phyloP scores from a whole-genome alignment of 2,113 vertebrate genomes.

The Danionella cerebrum region DNA sequence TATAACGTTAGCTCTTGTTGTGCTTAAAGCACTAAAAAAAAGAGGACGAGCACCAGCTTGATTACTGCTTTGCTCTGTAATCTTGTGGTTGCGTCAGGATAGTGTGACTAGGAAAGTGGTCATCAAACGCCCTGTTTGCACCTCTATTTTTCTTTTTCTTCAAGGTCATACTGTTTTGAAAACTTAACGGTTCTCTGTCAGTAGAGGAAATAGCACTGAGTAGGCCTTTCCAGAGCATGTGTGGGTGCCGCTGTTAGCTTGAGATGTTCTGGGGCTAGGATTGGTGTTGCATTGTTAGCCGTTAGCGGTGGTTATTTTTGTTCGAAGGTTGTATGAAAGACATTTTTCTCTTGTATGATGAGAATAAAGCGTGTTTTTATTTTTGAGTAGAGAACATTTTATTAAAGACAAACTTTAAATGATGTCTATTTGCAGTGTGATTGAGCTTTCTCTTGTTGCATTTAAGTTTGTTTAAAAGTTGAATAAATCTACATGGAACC shows the following conservation, averaged over 20 bases:
- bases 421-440: conserved; percentile 60
- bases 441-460: conserved; percentile 65
- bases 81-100: neutral
- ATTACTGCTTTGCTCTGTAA: neutral
- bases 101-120: no score
- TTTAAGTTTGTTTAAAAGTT: conserved; percentile 50
- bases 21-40: neutral
- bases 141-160: neutral
- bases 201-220: conserved; percentile 24
- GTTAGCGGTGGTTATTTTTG: conserved; percentile 19
- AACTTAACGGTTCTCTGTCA: neutral
- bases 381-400: conserved; percentile 48
- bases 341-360: conserved; percentile 32
- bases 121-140: neutral
- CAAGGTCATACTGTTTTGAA: neutral
- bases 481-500: conserved; percentile 32
- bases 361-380: conserved; percentile 46
- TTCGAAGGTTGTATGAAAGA: conserved; percentile 23
- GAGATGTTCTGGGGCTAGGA: conserved; percentile 18
- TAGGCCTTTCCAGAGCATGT: conserved; percentile 10
- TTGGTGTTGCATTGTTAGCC: conserved; percentile 23
- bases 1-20: neutral
- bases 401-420: conserved; percentile 48
- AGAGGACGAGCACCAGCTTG: neutral
- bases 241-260: conserved; percentile 6